Evolutionary conservation across 2,113 vertebrate species (phyloP).

Genomic region (Hypomesus transpacificus): DNA sequence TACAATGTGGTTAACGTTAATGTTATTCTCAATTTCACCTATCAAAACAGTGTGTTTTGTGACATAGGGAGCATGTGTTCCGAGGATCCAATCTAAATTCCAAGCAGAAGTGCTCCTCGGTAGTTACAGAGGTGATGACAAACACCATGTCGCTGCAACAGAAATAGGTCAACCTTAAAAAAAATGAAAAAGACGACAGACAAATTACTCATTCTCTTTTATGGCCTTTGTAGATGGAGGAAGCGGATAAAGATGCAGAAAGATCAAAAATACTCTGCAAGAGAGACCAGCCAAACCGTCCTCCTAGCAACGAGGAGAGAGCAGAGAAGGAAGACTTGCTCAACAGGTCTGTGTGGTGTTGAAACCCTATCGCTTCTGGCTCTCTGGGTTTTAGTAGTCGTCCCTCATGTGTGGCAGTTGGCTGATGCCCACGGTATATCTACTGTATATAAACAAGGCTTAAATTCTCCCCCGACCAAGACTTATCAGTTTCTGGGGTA

Average conservation of each 20-base stretch:
- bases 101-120: background rate
- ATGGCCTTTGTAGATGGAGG: slow-evolving; percentile 81
- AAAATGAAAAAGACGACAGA: slow-evolving; percentile 19
- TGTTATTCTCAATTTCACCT: too few species aligned
- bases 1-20: too few species aligned
- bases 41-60: too few species aligned
- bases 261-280: slow-evolving; percentile 69
- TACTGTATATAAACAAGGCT: too few species aligned
- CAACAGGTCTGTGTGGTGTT: slow-evolving; percentile 75
- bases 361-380: background rate
- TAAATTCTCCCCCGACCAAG: too few species aligned
- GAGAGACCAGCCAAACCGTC: slow-evolving; percentile 79
- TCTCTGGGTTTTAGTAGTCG: slow-evolving; percentile 9
- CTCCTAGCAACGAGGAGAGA: slow-evolving; percentile 68
- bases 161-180: slow-evolving; percentile 59
- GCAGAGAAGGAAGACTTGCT: slow-evolving; percentile 70
- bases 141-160: slow-evolving; percentile 53
- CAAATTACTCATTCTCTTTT: slow-evolving; percentile 74
- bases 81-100: too few species aligned
- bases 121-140: slow-evolving; percentile 4
- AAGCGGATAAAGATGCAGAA: slow-evolving; percentile 79
- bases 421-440: too few species aligned
- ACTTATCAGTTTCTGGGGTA: too few species aligned
- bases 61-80: too few species aligned
- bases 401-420: slow-evolving; percentile 33